These are phyloP conservation scores for Cyclophora punctaria DNA, from an alignment of 2,888 invertebrate genomes.

Conservation along the genomic window DNA sequence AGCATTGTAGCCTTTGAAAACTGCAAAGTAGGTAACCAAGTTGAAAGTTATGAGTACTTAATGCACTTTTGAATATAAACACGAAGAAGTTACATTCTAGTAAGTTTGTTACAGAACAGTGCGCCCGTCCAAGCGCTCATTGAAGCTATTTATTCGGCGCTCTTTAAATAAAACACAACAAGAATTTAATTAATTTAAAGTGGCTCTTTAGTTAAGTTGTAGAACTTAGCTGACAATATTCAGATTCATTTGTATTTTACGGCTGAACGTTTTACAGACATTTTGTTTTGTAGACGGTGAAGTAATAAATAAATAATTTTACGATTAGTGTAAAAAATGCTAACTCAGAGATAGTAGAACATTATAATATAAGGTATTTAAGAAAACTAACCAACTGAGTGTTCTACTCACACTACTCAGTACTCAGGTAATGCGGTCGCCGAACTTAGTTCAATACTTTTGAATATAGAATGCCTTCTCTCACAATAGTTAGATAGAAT, in stretches of 20 bases:
- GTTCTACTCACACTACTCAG: too few relatives aligned
- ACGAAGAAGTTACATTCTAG: conserved; percentile 32
- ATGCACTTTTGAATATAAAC: conserved; percentile 46
- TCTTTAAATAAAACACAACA: conserved; percentile 12
- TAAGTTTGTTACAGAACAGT: conserved; percentile 31
- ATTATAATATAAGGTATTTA: too few relatives aligned
- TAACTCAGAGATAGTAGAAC: too few relatives aligned
- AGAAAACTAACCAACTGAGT: too few relatives aligned
- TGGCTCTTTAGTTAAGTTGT: conserved; percentile 1
- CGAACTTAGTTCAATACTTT: too few relatives aligned
- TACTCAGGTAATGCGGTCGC: too few relatives aligned
- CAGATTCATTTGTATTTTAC: not conserved
- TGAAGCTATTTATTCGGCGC: conserved; percentile 14
- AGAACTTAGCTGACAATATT: conserved; percentile 1
- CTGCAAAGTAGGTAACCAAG: conserved; percentile 27
- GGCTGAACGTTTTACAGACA: too few relatives aligned
- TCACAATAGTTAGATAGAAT: too few relatives aligned
- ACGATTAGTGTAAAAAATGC: too few relatives aligned
- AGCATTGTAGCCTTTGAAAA: conserved; percentile 17
- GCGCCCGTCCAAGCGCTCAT: conserved; percentile 14
- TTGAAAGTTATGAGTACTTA: conserved; percentile 38
- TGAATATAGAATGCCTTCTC: too few relatives aligned
- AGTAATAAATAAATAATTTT: too few relatives aligned
- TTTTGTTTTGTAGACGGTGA: too few relatives aligned
- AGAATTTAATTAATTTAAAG: conserved; percentile 12